Evolutionary conservation across 1,140 invertebrate species (phyloP).

Genomic region (Ceratosolen solmsi): DNA sequence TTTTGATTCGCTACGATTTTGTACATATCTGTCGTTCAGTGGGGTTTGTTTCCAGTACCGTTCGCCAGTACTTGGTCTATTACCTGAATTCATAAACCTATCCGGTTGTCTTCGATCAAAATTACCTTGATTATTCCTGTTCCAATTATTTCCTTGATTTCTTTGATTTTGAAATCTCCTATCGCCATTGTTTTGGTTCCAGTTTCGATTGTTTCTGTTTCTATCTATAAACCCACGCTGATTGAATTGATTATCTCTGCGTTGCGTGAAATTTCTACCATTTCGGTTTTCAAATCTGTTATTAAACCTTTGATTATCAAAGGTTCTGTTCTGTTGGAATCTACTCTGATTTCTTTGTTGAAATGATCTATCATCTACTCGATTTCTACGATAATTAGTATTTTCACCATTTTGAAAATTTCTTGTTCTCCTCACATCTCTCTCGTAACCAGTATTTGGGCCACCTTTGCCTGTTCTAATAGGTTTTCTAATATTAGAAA

Average conservation of each 20-base stretch:
- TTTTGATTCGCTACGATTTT: slow-evolving; percentile 45
- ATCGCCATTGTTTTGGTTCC: slow-evolving; percentile 56
- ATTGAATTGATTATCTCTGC: slow-evolving; percentile 50
- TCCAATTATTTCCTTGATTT: slow-evolving; percentile 54
- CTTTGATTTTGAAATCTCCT: slow-evolving; percentile 54
- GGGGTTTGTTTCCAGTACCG: slow-evolving; percentile 46
- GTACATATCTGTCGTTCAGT: slow-evolving; percentile 35
- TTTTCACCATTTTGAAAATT: slow-evolving; percentile 46
- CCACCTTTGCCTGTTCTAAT: slow-evolving; percentile 26
- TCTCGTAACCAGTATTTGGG: slow-evolving; percentile 38
- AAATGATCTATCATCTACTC: slow-evolving; percentile 42
- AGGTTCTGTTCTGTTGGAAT: slow-evolving; percentile 48
- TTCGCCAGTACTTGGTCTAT: slow-evolving; percentile 37
- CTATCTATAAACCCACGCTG: slow-evolving; percentile 41
- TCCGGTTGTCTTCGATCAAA: slow-evolving; percentile 39
- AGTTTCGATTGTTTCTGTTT: slow-evolving; percentile 54
- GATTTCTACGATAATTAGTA: slow-evolving; percentile 45
- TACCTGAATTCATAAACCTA: slow-evolving; percentile 35
- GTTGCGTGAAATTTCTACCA: slow-evolving; percentile 51
- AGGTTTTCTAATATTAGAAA: slow-evolving; percentile 31
- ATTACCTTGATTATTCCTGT: slow-evolving; percentile 51
- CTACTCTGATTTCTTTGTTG: slow-evolving; percentile 48
- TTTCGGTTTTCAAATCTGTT: slow-evolving; percentile 60
- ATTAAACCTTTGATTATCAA: slow-evolving; percentile 53
- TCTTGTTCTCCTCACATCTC: slow-evolving; percentile 40